phyloP scores from a whole-genome alignment of 2,797 vertebrate species.

The Triplophysa yarkandensis region DNA sequence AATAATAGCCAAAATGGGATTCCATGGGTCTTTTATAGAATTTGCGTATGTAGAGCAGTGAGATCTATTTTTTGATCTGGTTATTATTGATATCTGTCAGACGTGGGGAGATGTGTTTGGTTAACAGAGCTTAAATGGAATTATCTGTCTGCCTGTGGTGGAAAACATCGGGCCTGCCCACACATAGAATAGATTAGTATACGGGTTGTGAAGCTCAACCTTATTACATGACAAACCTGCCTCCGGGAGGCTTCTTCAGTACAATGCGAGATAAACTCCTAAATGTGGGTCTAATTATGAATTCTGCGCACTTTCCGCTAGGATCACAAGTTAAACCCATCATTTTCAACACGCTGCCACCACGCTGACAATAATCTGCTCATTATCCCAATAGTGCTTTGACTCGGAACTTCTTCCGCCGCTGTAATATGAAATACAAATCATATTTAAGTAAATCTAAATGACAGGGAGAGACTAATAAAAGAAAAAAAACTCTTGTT shows the following conservation, averaged over 20 bases:
- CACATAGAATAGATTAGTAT: constrained; percentile 12
- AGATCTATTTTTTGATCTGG: constrained; percentile 29
- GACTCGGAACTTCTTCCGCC: constrained; percentile 30
- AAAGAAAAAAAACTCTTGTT: not conserved
- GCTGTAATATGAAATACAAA: constrained; percentile 66
- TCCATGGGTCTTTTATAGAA: not conserved
- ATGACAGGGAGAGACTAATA: constrained; percentile 38
- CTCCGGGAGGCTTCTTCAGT: not conserved
- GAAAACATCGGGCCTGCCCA: not conserved
- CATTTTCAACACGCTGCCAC: not conserved
- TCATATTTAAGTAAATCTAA: constrained; percentile 55
- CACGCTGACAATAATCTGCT: constrained; percentile 3
- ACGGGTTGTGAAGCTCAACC: constrained; percentile 21
- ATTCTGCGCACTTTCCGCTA: constrained; percentile 12
- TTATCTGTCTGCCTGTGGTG: constrained; percentile 52
- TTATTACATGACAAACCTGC: constrained; percentile 13
- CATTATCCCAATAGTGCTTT: constrained; percentile 10
- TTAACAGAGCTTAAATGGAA: constrained; percentile 44
- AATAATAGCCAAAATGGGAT: not conserved
- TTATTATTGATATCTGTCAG: constrained; percentile 33
- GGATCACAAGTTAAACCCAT: constrained; percentile 9
- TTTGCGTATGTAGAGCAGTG: constrained; percentile 6
- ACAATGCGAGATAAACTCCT: not conserved
- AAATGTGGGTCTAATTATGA: not conserved
- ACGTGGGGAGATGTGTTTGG: constrained; percentile 8